Evolutionary conservation across 2,113 vertebrate genomes (phyloP).

Genomic region (Chaetorhynchus papuensis): DNA sequence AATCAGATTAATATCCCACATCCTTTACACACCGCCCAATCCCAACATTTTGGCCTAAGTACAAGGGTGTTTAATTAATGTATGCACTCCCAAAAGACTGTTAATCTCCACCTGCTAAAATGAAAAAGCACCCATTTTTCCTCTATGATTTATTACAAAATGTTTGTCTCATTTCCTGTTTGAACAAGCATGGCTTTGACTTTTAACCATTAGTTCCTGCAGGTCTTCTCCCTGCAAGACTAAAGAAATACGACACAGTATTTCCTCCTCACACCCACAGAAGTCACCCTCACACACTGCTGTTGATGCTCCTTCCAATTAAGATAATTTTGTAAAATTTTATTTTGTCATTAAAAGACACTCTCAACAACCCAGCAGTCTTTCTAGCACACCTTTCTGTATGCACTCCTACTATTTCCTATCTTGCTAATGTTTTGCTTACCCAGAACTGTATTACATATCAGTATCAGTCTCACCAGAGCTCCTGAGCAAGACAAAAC

Average conservation of each 20-base stretch:
- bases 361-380: not conserved
- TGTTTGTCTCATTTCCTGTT: constrained; percentile 37
- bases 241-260: not conserved
- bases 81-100: constrained; percentile 7
- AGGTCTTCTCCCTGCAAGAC: not conserved
- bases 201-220: not conserved
- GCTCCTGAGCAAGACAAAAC: not conserved
- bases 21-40: not conserved
- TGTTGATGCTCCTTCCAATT: not conserved
- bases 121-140: constrained; percentile 19
- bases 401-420: not conserved
- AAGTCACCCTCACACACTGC: not conserved
- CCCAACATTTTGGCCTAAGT: not conserved
- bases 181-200: not conserved
- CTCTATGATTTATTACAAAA: constrained; percentile 25
- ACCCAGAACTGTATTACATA: not conserved
- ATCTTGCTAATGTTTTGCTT: not conserved
- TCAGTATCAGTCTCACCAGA: not conserved
- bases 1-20: constrained; percentile 29
- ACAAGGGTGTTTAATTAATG: constrained; percentile 14
- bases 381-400: not conserved
- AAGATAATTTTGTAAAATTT: not conserved
- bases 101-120: constrained; percentile 33
- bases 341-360: not conserved
- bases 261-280: not conserved